Conservation (phyloP, 2,888 invertebrate genomes). For the Maniola hyperantus region DNA sequence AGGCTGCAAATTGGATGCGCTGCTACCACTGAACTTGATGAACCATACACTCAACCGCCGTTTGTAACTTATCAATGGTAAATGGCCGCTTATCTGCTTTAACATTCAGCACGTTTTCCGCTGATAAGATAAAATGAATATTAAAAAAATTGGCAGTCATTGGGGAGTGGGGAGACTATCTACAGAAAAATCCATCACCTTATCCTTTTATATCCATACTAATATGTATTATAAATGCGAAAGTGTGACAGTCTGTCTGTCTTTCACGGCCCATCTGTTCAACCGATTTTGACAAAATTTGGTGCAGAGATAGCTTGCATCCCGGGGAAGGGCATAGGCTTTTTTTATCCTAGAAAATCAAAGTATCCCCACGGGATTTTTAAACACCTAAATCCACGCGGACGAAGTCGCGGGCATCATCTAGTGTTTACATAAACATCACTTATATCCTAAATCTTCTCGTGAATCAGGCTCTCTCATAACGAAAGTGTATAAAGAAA, state of each 20-base stretch:
- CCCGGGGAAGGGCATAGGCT: no score
- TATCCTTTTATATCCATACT: no score
- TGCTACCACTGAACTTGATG: conserved; percentile 25
- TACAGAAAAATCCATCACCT: no score
- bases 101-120: background rate
- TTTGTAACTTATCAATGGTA: conserved; percentile 19
- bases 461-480: background rate
- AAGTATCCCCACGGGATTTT: no score
- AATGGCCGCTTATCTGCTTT: conserved; percentile 12
- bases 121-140: background rate
- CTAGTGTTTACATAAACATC: background rate
- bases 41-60: conserved; percentile 30
- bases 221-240: no score
- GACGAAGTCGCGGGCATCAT: background rate
- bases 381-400: background rate
- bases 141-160: background rate
- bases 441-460: background rate
- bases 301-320: no score
- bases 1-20: conserved; percentile 33
- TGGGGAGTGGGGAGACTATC: no score
- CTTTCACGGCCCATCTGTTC: no score
- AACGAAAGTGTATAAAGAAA: conserved; percentile 10
- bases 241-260: no score
- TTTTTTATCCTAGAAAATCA: no score
- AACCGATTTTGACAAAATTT: no score